A percentile compares a stretch with the other conserved stretches of the same genome.
Conservation (phyloP, 2,113 vertebrate species). For the Pygoscelis adeliae region DNA sequence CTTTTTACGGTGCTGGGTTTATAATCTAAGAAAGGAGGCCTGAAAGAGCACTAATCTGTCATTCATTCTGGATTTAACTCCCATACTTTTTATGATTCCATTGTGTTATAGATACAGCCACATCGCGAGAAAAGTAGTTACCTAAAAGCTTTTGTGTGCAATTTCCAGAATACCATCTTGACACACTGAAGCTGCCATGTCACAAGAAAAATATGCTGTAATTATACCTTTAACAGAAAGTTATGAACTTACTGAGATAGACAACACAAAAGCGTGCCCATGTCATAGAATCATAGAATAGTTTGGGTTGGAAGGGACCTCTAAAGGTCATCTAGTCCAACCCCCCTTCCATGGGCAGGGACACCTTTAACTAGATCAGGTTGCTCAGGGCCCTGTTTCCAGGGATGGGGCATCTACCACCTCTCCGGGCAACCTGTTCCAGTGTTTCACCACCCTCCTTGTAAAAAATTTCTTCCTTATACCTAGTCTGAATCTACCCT, state of each 20-base stretch:
- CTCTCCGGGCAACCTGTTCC: too few species aligned
- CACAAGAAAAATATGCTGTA: background rate
- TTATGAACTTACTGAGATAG: background rate
- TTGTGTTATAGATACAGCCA: background rate
- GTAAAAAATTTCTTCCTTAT: too few species aligned
- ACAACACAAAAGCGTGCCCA: background rate
- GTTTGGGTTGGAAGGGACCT: too few species aligned
- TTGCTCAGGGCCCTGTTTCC: too few species aligned
- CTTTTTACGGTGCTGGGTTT: background rate
- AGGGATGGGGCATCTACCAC: too few species aligned
- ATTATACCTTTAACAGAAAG: background rate
- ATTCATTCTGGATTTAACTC: background rate
- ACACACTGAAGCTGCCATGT: background rate
- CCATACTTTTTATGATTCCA: background rate
- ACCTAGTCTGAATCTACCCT: too few species aligned
- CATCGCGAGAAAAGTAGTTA: background rate
- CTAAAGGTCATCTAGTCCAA: too few species aligned
- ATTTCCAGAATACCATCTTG: background rate
- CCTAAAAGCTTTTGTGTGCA: background rate
- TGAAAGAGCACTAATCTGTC: background rate
- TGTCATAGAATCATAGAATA: too few species aligned
- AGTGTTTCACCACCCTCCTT: too few species aligned
- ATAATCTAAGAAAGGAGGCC: background rate
- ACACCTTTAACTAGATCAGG: too few species aligned
- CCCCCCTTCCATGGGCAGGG: too few species aligned